Evolutionary conservation across 2,113 vertebrate genomes (phyloP).

Genomic region (Anhinga anhinga): DNA sequence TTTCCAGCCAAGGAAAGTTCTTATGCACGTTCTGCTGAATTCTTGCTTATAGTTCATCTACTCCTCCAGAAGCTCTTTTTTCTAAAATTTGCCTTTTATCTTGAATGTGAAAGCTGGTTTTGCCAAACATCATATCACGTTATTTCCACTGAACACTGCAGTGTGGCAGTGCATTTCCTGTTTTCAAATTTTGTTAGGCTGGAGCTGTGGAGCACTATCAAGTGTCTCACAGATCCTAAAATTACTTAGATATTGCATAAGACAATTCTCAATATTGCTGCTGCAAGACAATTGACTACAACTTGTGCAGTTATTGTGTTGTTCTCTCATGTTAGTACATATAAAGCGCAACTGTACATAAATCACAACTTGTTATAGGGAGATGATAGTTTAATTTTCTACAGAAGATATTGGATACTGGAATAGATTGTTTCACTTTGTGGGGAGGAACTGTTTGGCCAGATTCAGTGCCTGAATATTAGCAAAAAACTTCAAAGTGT

Average conservation of each 20-base stretch:
- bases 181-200: background rate
- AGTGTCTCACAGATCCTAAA: background rate
- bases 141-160: background rate
- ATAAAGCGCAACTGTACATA: background rate
- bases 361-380: background rate
- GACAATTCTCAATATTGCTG: background rate
- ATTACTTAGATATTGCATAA: background rate
- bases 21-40: background rate
- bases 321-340: background rate
- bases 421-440: background rate
- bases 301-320: background rate
- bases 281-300: background rate
- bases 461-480: background rate
- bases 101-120: background rate
- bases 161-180: background rate
- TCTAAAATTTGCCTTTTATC: background rate
- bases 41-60: background rate
- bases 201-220: background rate
- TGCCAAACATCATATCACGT: background rate
- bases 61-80: background rate
- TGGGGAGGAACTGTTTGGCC: background rate
- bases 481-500: background rate
- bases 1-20: background rate
- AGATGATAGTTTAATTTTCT: background rate
- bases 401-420: background rate